Evolutionary conservation across 2,797 vertebrate genomes (phyloP).

Genomic region (Ambastaia sidthimunki): DNA sequence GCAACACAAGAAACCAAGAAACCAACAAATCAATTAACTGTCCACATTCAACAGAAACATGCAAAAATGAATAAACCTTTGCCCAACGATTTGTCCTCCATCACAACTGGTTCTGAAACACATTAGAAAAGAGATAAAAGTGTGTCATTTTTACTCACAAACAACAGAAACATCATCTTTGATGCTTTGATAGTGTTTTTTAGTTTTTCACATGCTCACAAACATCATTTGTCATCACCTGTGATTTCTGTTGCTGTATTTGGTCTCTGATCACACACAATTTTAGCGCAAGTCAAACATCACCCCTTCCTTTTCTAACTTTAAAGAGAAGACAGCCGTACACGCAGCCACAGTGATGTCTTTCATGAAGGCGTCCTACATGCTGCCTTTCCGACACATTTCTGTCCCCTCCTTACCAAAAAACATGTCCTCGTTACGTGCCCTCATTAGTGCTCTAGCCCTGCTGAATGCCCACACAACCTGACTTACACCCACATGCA

Average conservation of each 20-base stretch:
- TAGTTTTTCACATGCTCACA: constrained; percentile 15
- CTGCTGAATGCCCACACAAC: neutral
- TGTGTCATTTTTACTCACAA: neutral
- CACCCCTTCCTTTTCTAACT: neutral
- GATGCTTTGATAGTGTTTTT: neutral
- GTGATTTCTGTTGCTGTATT: constrained; percentile 9
- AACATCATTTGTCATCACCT: constrained; percentile 23
- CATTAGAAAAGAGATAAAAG: neutral
- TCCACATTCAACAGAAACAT: no score
- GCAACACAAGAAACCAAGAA: no score
- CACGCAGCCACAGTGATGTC: neutral
- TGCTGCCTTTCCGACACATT: constrained; percentile 8
- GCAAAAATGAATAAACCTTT: no score
- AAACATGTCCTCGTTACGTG: constrained; percentile 39
- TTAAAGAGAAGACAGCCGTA: neutral
- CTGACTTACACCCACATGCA: neutral
- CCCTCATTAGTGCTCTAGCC: constrained; percentile 41
- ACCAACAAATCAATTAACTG: no score
- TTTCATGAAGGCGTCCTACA: neutral
- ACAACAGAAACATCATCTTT: neutral
- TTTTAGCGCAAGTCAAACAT: neutral
- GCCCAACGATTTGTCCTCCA: no score
- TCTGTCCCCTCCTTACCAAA: neutral
- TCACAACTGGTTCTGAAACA: no score
- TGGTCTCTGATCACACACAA: neutral